phyloP scores from a whole-genome alignment of 2,113 vertebrate genomes.

The Indri indri region DNA sequence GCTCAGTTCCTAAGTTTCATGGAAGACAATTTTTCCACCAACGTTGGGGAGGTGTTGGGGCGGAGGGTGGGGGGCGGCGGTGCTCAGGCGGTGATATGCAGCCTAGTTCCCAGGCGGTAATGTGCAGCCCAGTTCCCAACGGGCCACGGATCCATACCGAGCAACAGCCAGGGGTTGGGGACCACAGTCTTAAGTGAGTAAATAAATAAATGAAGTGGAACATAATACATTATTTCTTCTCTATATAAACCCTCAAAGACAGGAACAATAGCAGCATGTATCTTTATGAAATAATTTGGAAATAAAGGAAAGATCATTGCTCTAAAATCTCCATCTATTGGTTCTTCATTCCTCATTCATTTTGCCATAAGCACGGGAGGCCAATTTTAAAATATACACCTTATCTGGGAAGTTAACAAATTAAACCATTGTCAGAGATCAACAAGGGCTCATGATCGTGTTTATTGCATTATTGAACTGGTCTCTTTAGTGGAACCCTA shows the following conservation, averaged over 20 bases:
- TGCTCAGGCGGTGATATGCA: no score
- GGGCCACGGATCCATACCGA: no score
- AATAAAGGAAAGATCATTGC: background rate
- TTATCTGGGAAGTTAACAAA: background rate
- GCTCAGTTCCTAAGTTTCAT: no score
- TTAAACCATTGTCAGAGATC: background rate
- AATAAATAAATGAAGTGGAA: conserved; percentile 4
- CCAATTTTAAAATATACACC: background rate
- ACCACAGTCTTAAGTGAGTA: background rate
- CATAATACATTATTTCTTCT: background rate
- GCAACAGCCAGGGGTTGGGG: no score
- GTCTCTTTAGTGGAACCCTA: no score
- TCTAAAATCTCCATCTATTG: background rate
- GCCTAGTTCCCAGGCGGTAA: no score
- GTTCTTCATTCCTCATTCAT: background rate
- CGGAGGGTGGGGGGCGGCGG: no score
- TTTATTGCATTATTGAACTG: background rate
- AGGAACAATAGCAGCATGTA: background rate
- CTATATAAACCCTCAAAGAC: background rate
- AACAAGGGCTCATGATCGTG: background rate
- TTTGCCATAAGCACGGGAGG: background rate
- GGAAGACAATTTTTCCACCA: no score
- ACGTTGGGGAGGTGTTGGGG: no score
- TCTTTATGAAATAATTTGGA: background rate
- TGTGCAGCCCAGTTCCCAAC: no score